Percentiles rank a stretch among this genome's conserved stretches.
Conservation (phyloP, 1,140 invertebrate species). For the Bicyclus anynana region DNA sequence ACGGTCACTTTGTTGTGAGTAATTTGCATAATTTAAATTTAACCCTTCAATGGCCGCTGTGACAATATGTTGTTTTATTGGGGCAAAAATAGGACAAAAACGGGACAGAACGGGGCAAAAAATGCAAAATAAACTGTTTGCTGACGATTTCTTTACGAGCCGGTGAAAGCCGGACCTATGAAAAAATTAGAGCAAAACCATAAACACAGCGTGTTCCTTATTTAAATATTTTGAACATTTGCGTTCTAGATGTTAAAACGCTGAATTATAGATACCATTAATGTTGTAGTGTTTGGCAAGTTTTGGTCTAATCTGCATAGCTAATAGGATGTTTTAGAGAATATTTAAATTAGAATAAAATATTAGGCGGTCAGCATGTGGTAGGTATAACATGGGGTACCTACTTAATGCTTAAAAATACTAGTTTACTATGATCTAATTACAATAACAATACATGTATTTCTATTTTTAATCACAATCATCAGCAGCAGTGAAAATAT, state of each 20-base stretch:
- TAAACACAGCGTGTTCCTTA: slow-evolving; percentile 18
- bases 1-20: slow-evolving; percentile 40
- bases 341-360: not conserved
- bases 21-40: slow-evolving; percentile 65
- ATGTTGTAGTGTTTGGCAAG: not conserved
- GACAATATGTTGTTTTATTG: slow-evolving; percentile 48
- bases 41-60: slow-evolving; percentile 51
- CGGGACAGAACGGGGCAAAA: slow-evolving; percentile 1
- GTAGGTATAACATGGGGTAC: too few relatives aligned
- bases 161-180: slow-evolving; percentile 36
- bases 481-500: too few relatives aligned
- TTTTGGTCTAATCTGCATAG: not conserved
- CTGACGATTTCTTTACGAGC: slow-evolving; percentile 53
- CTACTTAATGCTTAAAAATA: too few relatives aligned
- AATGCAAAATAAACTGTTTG: slow-evolving; percentile 21
- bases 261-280: not conserved
- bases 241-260: not conserved
- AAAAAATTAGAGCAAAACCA: slow-evolving; percentile 25
- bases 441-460: too few relatives aligned
- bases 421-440: too few relatives aligned
- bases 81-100: slow-evolving; percentile 47
- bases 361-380: too few relatives aligned
- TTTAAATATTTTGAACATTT: slow-evolving; percentile 19
- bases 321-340: not conserved
- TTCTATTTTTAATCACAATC: too few relatives aligned